Base-by-base conservation (phyloP, 2,888 invertebrate genomes). In the Ganaspis brasiliensis region DNA sequence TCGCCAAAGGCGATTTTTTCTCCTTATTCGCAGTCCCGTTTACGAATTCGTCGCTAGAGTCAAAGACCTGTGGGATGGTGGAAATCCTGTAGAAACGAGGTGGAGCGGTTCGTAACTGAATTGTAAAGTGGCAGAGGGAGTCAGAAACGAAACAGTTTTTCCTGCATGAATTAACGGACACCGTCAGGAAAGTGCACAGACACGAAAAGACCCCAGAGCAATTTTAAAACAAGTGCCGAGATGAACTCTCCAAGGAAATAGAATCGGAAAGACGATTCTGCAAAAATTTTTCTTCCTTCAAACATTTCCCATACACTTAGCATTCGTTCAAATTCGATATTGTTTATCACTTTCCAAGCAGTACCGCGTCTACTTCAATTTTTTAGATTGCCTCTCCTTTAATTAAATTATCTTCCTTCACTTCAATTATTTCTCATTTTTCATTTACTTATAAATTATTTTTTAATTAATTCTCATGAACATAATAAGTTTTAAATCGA, bases 121-220 rank as follows among this genome's bases (percentile, higher is more conserved):
- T 67, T 67, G 67, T 67, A 45, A 67, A 67, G 67, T 67, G 67
- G 67, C 67, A 26, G 45, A 49, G 67, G 67, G 67, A 67, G 24
- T 45, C 67, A 45, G 45, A 67, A 67, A 49, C 67, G 67, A 67
- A 67, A 67, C 67, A 67, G 67, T 67, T 67, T 67, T 67, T 67
- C 45, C 45, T 67, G 45, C 67, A 67, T 67, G 67, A 45, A 67
- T 67, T 67, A 67, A 24, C 45, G 67, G 67, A 67, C 45, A 24
- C 67, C 21, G 24, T 24, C 24, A 21, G 24, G 45, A 21, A 21
- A 40, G 40, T 10, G 24, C 14, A 6, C 21, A 40, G 40, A 49
- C 67, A 26, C 67, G 67, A 49, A 67, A 67, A 67, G 45, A 40
- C 45, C 67, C 40, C 10, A n/a, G 45, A 67, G 67, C 67, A 67